Evolutionary conservation across 2,888 invertebrate genomes (phyloP), one percentile per base, ranked within the genome.

Genomic region (Drosophila barbarae): DNA sequence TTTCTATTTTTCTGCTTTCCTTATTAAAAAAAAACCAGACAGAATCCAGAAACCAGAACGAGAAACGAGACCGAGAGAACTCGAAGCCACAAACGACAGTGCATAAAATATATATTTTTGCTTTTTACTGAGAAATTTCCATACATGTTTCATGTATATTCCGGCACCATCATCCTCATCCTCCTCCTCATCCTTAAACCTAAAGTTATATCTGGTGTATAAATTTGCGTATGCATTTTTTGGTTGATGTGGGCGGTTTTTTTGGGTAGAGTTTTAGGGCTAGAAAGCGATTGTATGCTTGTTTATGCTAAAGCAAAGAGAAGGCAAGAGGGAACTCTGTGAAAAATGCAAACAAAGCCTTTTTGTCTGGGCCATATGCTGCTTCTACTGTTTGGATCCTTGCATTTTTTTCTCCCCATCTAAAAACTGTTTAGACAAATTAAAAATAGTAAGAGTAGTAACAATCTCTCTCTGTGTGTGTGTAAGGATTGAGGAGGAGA

Each of bases 171-270:
- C 41, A 46, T 30, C 44, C 10, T 42, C 15, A 18, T 18, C 18
- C 28, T 44, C 42, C 9, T 42, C 42, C 26, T 10, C 15, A 6
- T 32, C 32, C 23, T 28, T 15, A 51, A 30, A 36, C 38, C 38
- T 38, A 52, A 23, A 56, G 38, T 56, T 56, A 23, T 51, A 52
- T 61, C 44, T 52, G 70, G 63, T 77, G 77, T 80, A 80, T 83
- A 80, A 80, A 80, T 80, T 80, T 80, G 83, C 77, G 83, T 79
- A 74, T 83, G 83, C 77, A 77, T 68, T 78, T 78, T 77, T 68
- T 59, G 54, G 44, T 60, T 70, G 34, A 59, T 32, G 35, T 30
- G 46, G 39, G 46, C 15, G 34, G 38, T 21, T 15, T 28, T 15
- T 42, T 49, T 10, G 18, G 18, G 30, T 42, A 7, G 34, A 46